Percentiles rank a stretch among this genome's conserved stretches.
Conservation (phyloP, 2,888 invertebrate species). For the Allophyes oxyacanthae region DNA sequence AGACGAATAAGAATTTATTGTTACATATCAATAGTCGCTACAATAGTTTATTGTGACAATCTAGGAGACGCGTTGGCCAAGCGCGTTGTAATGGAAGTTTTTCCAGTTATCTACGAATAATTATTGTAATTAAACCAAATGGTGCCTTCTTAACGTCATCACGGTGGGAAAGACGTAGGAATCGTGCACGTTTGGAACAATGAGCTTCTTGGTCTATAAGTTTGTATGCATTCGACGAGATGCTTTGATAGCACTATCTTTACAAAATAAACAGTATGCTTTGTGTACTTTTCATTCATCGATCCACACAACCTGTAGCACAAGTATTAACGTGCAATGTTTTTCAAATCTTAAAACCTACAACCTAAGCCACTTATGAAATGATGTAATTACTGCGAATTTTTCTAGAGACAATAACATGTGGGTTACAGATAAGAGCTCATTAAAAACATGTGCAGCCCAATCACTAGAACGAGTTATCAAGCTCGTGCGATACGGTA, state of each 20-base stretch:
- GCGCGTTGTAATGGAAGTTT: no score
- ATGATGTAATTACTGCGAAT: slow-evolving; percentile 47
- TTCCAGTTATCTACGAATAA: no score
- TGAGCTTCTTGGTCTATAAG: background rate
- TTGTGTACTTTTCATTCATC: slow-evolving; percentile 16
- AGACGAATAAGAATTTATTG: no score
- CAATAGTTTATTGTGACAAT: no score
- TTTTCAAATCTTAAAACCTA: slow-evolving; percentile 5
- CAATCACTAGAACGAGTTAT: slow-evolving; percentile 31
- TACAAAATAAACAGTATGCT: slow-evolving; percentile 29
- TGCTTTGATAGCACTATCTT: slow-evolving; percentile 29
- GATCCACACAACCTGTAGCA: background rate
- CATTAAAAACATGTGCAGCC: slow-evolving; percentile 36
- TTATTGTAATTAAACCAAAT: no score
- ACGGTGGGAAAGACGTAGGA: background rate
- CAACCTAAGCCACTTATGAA: no score
- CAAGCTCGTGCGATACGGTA: slow-evolving; percentile 21
- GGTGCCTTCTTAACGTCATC: no score
- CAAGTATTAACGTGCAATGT: slow-evolving; percentile 3
- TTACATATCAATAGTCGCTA: no score
- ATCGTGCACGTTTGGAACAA: slow-evolving; percentile 19
- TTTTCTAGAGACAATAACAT: slow-evolving; percentile 34
- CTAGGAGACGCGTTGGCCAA: no score
- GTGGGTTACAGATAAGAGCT: slow-evolving; percentile 37
- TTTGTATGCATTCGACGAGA: slow-evolving; percentile 30